Evolutionary conservation across 2,797 vertebrate genomes (phyloP).

Genomic region (Danio jaintianensis): DNA sequence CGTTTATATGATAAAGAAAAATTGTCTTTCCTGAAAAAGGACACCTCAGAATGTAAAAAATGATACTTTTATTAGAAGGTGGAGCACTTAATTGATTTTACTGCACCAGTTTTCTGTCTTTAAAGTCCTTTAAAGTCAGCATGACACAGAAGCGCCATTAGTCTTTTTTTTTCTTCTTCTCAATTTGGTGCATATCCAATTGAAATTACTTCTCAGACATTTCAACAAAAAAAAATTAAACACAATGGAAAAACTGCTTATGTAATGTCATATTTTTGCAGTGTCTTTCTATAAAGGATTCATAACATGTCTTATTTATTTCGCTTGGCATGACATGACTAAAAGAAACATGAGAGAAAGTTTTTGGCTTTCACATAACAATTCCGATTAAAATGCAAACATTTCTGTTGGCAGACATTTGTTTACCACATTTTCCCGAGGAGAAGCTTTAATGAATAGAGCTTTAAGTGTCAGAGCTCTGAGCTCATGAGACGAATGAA

Average conservation of each 20-base stretch:
- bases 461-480: constrained; percentile 23
- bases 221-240: too few species aligned
- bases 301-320: not conserved
- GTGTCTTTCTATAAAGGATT: not conserved
- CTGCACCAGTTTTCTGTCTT: not conserved
- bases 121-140: not conserved
- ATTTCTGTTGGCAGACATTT: not conserved
- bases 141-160: too few species aligned
- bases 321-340: not conserved
- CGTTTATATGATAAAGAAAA: not conserved
- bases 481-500: constrained; percentile 6
- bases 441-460: constrained; percentile 30
- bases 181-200: not conserved
- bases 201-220: too few species aligned
- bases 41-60: not conserved
- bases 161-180: not conserved
- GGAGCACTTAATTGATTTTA: not conserved
- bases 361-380: constrained; percentile 1
- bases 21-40: not conserved
- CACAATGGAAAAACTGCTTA: too few species aligned
- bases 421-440: constrained; percentile 16
- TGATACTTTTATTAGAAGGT: not conserved
- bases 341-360: not conserved
- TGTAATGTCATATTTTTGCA: not conserved
- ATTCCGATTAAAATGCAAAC: not conserved